Base-by-base conservation (phyloP, 1,140 invertebrate genomes). In the Triops longicaudatus region DNA sequence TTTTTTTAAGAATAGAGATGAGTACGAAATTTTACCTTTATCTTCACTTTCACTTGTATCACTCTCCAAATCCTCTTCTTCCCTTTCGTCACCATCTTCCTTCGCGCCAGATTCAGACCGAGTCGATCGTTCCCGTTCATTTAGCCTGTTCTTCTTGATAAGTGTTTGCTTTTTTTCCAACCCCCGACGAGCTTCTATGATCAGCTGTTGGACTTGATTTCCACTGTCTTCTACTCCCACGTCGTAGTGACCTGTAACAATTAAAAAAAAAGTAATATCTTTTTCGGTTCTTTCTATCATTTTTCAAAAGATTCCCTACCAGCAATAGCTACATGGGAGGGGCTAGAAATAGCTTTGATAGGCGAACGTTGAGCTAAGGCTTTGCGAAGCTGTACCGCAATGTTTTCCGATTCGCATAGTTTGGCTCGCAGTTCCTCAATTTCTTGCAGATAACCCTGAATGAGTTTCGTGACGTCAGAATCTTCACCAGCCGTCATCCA, bases 351-450 rank as follows among this genome's bases (percentile, higher is more conserved):
- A 79, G 41, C 82, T 80, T 22, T 79, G 81, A 28, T 81, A 74
- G 41, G 83, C 81, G 12, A 82, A 74, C 50, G 50, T 17, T 63
- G 50, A 22, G 50, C 10, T 14, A 63, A 63, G 17, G 12, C 85
- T 82, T 91, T 92, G 42, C 90, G 87, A 10, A 94, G 82, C 80
- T 92, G 89, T 78, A 93, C 90, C 82, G 93, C 95, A 82, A 93
- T 89, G 44, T 91, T 89, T 82, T 96, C 95, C 6, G 93, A 91
- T 85, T 98, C 96, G 78, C 95, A 88, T 28, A 98, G 84, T 81
- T 94, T 92, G 0, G 92, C 91, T 82, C 93, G 87, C 2, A 98
- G 83, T 77, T 96, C 92, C 85, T 98, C 96, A 79, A 98, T 95
- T 86, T 98, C 96, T 82, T 89, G 89, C 17, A 97, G 84, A 83